Evolutionary conservation across 2,113 vertebrate species (phyloP).

Genomic region (Procavia capensis): DNA sequence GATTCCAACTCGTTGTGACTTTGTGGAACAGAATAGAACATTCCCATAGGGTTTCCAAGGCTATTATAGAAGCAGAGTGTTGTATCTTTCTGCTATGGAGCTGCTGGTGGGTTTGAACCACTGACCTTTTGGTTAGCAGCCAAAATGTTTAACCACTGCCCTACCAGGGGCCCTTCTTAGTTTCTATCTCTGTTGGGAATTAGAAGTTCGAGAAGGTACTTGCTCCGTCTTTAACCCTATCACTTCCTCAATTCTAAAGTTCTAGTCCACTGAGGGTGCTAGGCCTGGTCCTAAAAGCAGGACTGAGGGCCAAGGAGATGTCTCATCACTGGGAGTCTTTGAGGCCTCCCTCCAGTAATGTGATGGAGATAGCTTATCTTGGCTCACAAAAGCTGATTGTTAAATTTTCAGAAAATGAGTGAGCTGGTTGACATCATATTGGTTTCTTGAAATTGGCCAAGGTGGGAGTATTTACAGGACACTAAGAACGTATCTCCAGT

Average conservation of each 20-base stretch:
- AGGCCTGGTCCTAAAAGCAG: not conserved
- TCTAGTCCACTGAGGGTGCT: not conserved
- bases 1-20: no score
- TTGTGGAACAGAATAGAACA: no score
- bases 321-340: not conserved
- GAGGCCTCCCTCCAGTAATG: not conserved
- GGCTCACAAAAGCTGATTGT: not conserved
- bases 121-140: no score
- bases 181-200: not conserved
- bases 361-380: not conserved
- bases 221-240: not conserved
- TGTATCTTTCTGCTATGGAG: no score
- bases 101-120: no score
- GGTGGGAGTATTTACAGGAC: not conserved
- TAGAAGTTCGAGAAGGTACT: slow-evolving; percentile 32
- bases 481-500: not conserved
- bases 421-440: not conserved
- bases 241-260: not conserved
- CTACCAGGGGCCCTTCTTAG: not conserved
- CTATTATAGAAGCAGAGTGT: no score
- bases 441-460: slow-evolving; percentile 7
- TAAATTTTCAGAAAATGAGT: slow-evolving; percentile 56
- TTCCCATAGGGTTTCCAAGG: no score
- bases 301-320: not conserved
- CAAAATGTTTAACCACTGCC: no score